Evolutionary conservation across 2,888 invertebrate species (phyloP).

Genomic region (Callimorpha dominula): DNA sequence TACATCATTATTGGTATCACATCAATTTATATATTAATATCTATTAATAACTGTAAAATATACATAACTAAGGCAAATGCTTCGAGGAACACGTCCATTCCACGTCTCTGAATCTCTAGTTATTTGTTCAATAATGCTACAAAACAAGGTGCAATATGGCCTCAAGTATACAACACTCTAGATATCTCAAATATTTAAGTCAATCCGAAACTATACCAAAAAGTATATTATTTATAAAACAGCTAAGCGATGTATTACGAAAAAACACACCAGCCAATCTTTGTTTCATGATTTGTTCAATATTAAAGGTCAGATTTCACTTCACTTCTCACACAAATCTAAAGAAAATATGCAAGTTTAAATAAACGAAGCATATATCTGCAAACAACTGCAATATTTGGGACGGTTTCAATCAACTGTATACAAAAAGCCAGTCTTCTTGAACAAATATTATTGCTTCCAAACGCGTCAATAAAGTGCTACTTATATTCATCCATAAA

Average conservation of each 20-base stretch:
- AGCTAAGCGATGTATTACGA: conserved; percentile 19
- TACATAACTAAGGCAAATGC: conserved; percentile 77
- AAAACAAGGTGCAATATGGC: conserved; percentile 39
- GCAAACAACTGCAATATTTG: not conserved
- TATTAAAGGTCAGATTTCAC: not conserved
- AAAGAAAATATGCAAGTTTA: not conserved
- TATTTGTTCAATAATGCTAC: conserved; percentile 28
- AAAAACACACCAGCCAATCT: conserved; percentile 12
- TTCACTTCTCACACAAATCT: not conserved
- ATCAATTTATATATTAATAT: conserved; percentile 45
- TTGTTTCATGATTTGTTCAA: not conserved
- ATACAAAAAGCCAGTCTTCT: not conserved
- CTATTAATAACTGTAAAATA: conserved; percentile 45
- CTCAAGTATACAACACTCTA: conserved; percentile 29
- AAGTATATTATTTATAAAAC: conserved; percentile 15
- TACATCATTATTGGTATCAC: conserved; percentile 30
- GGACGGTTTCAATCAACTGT: not conserved
- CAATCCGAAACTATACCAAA: conserved; percentile 24
- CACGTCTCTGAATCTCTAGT: conserved; percentile 39
- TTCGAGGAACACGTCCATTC: conserved; percentile 66
- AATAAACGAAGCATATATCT: not conserved
- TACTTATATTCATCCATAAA: conserved; percentile 79
- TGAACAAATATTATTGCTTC: conserved; percentile 9
- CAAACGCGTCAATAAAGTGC: conserved; percentile 18
- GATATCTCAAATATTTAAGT: conserved; percentile 27